Percentiles rank a stretch among this genome's conserved stretches.
Evolutionary conservation across 2,797 vertebrate genomes (phyloP).

Genomic region (Lycodopsis pacificus): DNA sequence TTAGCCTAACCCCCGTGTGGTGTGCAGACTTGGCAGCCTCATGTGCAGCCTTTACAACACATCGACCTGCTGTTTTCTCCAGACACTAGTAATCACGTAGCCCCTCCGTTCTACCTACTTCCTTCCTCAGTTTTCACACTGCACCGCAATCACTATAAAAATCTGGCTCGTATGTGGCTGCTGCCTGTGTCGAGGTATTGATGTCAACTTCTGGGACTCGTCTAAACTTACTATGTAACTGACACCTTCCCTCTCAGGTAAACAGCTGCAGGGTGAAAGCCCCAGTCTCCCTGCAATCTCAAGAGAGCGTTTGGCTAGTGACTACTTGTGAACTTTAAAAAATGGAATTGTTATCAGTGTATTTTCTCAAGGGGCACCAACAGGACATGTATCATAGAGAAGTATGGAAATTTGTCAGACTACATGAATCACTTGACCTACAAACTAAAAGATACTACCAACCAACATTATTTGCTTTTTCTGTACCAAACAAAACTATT

Average conservation of each 20-base stretch:
- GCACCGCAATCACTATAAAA: slow-evolving; percentile 54
- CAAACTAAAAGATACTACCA: slow-evolving; percentile 5
- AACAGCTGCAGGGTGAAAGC: slow-evolving; percentile 56
- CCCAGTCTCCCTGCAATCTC: background rate
- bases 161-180: slow-evolving; percentile 26
- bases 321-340: slow-evolving; percentile 17
- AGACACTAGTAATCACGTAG: slow-evolving; percentile 49
- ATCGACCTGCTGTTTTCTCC: slow-evolving; percentile 69
- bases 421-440: slow-evolving; percentile 2
- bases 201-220: slow-evolving; percentile 39
- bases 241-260: slow-evolving; percentile 63
- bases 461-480: slow-evolving; percentile 43
- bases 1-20: slow-evolving; percentile 73
- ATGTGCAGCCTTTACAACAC: slow-evolving; percentile 58
- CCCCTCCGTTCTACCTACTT: slow-evolving; percentile 29
- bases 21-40: slow-evolving; percentile 54
- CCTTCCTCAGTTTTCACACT: slow-evolving; percentile 43
- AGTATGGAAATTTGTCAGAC: slow-evolving; percentile 15
- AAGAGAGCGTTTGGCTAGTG: slow-evolving; percentile 14
- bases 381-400: background rate
- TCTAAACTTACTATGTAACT: slow-evolving; percentile 70
- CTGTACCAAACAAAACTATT: slow-evolving; percentile 24
- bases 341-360: slow-evolving; percentile 11
- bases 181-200: slow-evolving; percentile 40
- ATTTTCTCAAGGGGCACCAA: slow-evolving; percentile 21